Percentiles rank a stretch among this genome's conserved stretches.
Evolutionary conservation across 2,888 invertebrate species (phyloP).

Genomic region (Fragum fragum): DNA sequence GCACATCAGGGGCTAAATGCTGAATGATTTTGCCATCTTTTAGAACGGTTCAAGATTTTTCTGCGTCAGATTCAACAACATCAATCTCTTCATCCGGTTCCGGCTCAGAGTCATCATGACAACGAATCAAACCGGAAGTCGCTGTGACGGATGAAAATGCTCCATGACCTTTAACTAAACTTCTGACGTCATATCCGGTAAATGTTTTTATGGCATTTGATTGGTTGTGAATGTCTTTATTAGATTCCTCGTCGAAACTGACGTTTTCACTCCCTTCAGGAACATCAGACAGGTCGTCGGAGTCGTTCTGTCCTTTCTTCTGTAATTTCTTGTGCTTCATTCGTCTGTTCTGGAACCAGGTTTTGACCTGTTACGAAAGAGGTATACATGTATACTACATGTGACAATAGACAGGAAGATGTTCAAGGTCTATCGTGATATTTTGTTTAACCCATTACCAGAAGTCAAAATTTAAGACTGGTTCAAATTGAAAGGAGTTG

Average conservation of each 20-base stretch:
- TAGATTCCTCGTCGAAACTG: constrained; percentile 63
- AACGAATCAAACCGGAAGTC: constrained; percentile 36
- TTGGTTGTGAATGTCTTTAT: constrained; percentile 44
- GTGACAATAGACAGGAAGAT: neutral
- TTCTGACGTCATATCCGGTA: constrained; percentile 60
- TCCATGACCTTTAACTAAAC: constrained; percentile 56
- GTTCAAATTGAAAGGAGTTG: too few relatives aligned
- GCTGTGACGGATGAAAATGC: constrained; percentile 39
- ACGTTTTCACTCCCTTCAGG: constrained; percentile 58
- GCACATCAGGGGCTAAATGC: too few relatives aligned
- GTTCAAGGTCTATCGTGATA: too few relatives aligned
- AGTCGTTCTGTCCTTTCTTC: constrained; percentile 77
- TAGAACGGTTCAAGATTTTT: constrained; percentile 49
- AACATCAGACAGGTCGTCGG: constrained; percentile 65
- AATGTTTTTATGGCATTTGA: constrained; percentile 32
- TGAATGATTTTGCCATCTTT: neutral
- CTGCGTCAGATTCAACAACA: constrained; percentile 78
- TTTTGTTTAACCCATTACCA: too few relatives aligned
- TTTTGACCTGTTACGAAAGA: constrained; percentile 92
- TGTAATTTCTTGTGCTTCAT: constrained; percentile 90
- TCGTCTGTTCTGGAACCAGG: constrained; percentile 98
- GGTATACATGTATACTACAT: neutral
- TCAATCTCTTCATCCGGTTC: constrained; percentile 79
- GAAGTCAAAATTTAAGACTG: too few relatives aligned
- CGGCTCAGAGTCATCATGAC: constrained; percentile 56